Evolutionary conservation across 2,888 invertebrate genomes (phyloP), one percentile per base, ranked within the genome.

Genomic region (Lathronympha strigana): DNA sequence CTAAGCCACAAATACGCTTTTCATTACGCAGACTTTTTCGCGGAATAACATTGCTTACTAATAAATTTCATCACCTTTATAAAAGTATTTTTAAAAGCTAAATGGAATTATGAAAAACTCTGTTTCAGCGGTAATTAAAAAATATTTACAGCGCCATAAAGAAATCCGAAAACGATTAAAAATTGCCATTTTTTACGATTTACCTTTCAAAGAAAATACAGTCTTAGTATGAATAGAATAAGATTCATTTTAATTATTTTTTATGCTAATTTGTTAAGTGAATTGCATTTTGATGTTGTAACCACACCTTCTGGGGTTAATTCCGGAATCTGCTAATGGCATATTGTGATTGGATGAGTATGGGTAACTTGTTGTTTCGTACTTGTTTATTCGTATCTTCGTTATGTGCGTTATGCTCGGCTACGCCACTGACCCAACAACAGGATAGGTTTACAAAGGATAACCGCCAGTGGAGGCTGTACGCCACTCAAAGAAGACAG

Each of bases 161-260:
- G 1, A 57, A 63, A 63, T 63, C 40, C 43, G 40, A 17, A 49
- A 57, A 21, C 45, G 51, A 64, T 64, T 47, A 60, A 53, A 64
- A 64, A 51, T 25, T 28, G 43, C 58, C 36, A 38, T 36, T 31
- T 60, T n/a, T 51, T 45, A 25, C 45, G 51, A 25, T 23, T 43
- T 6, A 17, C 21, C 11, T 23, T 40, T 31, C 1, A 47, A 36
- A 40, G 5, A 21, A 11, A 43, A n/a, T 2, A 15, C 2, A 6
- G 0, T 11, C 17, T 9, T 21, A 28, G 9, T 1, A 31, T 25
- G 15, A 45, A 17, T 11, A 1, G 13, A 28, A 6, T 43, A 28
- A 6, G 40, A 2, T 23, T 57, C 5, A 13, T 17, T 31, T 19
- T 15, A 6, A 19, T 13, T 47, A 11, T 9, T 11, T 13, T 28